These are phyloP conservation scores for Spisula subtruncata DNA, from an alignment of 2,888 invertebrate genomes.

Conservation along the genomic window DNA sequence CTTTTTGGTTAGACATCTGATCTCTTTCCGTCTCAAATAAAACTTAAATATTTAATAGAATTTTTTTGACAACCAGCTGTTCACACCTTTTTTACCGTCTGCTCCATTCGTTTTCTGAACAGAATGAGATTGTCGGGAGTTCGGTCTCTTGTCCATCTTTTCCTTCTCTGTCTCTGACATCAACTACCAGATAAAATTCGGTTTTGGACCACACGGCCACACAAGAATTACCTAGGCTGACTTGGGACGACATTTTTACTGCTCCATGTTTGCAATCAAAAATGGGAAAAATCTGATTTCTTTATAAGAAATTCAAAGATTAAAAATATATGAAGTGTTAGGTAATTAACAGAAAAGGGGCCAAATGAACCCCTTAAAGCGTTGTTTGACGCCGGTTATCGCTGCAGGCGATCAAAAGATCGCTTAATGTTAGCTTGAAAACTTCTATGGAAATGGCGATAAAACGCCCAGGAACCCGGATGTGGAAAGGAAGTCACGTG, in stretches of 20 bases:
- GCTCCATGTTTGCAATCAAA: conserved; percentile 80
- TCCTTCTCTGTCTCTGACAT: conserved; percentile 81
- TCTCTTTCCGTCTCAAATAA: too few relatives aligned
- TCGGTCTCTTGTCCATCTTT: conserved; percentile 84
- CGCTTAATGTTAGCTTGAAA: conserved; percentile 44
- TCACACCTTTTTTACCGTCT: conserved; percentile 67
- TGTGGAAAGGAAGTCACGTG: conserved; percentile 52
- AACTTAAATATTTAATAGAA: too few relatives aligned
- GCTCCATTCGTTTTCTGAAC: conserved; percentile 78
- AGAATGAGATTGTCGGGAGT: conserved; percentile 79
- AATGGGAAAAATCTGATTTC: conserved; percentile 60
- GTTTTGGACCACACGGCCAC: conserved; percentile 77
- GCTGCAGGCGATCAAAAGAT: conserved; percentile 52
- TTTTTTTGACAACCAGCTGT: background rate
- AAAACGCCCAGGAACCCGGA: conserved; percentile 73
- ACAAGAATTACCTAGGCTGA: conserved; percentile 63
- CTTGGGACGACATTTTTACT: conserved; percentile 80
- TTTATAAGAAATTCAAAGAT: conserved; percentile 31
- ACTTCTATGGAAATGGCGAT: conserved; percentile 71
- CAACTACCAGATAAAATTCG: conserved; percentile 68
- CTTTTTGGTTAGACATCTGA: too few relatives aligned
- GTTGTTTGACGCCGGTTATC: conserved; percentile 40
- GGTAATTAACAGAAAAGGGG: conserved; percentile 33
- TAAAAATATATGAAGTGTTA: background rate
- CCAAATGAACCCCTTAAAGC: conserved; percentile 60